phyloP scores from a whole-genome alignment of 2,113 vertebrate genomes.

The Buteo buteo region DNA sequence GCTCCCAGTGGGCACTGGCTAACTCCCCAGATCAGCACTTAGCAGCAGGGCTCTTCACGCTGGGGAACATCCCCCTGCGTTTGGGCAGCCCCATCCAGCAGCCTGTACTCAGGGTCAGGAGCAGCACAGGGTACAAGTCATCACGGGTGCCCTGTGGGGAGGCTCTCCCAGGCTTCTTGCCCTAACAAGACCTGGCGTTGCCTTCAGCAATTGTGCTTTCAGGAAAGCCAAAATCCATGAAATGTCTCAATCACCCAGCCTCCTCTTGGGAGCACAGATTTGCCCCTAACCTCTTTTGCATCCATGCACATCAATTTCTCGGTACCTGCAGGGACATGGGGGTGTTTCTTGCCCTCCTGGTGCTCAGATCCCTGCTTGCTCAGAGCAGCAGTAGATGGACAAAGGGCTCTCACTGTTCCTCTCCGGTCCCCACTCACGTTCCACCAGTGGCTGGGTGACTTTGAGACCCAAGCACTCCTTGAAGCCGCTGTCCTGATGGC shows the following conservation, averaged over 20 bases:
- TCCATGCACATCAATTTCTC: background rate
- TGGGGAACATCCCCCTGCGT: background rate
- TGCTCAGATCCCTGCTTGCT: background rate
- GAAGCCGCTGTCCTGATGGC: background rate
- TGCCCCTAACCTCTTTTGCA: background rate
- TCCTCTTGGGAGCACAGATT: background rate
- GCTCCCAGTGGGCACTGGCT: background rate
- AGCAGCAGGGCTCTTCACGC: background rate
- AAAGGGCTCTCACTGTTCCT: background rate
- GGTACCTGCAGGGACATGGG: background rate
- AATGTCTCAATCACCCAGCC: background rate
- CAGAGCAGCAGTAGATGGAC: background rate
- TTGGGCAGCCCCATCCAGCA: background rate
- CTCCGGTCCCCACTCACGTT: background rate
- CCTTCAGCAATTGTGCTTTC: background rate
- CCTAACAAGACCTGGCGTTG: background rate
- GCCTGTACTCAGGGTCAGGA: background rate
- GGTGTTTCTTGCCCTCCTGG: background rate
- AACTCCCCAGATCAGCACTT: background rate
- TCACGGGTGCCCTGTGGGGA: rapidly evolving
- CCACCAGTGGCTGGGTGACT: background rate
- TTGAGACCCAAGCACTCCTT: background rate
- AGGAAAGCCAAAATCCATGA: background rate
- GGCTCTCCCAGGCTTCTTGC: background rate
- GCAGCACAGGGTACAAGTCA: background rate